Base-by-base conservation (phyloP, 2,113 vertebrate genomes). In the Pelmatolapia mariae region DNA sequence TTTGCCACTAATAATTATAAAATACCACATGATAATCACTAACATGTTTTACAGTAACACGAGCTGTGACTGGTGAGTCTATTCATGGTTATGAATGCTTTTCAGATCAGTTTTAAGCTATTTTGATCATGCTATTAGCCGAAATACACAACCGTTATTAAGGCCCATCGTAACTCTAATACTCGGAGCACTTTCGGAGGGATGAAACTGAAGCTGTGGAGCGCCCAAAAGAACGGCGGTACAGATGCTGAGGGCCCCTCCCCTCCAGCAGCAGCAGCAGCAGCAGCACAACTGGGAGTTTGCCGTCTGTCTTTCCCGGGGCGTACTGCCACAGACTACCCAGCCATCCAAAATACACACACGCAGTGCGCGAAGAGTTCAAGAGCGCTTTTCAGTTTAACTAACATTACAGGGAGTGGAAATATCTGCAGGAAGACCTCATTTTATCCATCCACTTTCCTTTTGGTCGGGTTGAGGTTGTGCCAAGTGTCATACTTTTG, bases 231-330 rank as follows among this genome's bases (percentile, higher is more conserved):
- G 1, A 73, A 80, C 29, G 9, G 45, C 33, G 9, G 52, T 24
- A 24, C 86, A 92, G 93, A 93, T 91, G 92, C 86, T 81, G 86
- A 82, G 87, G 81, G 78, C 86, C 90, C 89, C 90, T 89, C 92
- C 92, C 90, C 83, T 92, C 68, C 61, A 86, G 68, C 86, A 82
- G 83, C 61, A 80, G 81, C 86, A 80, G 82, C 47, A 81, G 81
- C 59, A 66, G 61, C 59, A 83, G 61, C 76, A 47, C 61, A 89
- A 93, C 84, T 89, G 73, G 73, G 87, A 94, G 87, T 84, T 89
- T 86, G 85, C 89, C 13, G 90, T 90, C 86, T 73, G 80, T 92
- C 88, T 87, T 66, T 89, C 80, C 33, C 8, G 78, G 53, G 57
- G 82, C 82, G 76, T 86, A 7, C 86, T 84, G 83, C 85, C 87